These are phyloP conservation scores for Tromatobia lineatoria DNA, from an alignment of 2,888 invertebrate species.

Conservation along the genomic window DNA sequence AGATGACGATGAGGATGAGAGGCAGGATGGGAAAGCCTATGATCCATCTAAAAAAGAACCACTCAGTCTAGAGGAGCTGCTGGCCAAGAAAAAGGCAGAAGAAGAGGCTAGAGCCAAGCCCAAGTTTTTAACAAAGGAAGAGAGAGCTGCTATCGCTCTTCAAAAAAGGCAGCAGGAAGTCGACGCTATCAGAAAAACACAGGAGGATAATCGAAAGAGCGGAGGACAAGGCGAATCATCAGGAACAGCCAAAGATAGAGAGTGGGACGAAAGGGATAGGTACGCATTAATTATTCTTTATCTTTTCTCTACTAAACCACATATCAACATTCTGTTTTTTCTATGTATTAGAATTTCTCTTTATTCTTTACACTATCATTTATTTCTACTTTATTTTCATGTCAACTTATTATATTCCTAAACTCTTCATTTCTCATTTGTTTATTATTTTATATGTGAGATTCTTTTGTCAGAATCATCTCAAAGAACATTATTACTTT, in stretches of 20 bases:
- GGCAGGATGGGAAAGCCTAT: slow-evolving; percentile 81
- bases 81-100: slow-evolving; percentile 98
- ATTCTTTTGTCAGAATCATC: no score
- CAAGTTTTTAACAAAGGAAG: slow-evolving; percentile 98
- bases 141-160: slow-evolving; percentile 95
- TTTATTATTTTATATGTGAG: no score
- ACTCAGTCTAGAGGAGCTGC: slow-evolving; percentile 96
- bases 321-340: no score
- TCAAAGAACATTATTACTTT: no score
- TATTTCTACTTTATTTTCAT: no score
- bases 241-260: slow-evolving; percentile 84
- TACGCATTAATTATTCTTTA: slow-evolving; percentile 63
- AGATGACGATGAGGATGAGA: slow-evolving; percentile 82
- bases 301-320: no score
- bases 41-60: slow-evolving; percentile 90
- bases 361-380: no score
- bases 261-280: slow-evolving; percentile 85
- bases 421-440: no score
- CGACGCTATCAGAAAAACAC: slow-evolving; percentile 91
- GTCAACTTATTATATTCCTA: no score
- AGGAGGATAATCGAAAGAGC: slow-evolving; percentile 88
- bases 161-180: slow-evolving; percentile 96
- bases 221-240: slow-evolving; percentile 77
- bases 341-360: no score
- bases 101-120: slow-evolving; percentile 98